phyloP scores from a whole-genome alignment of 2,888 invertebrate genomes.

The Blastobasis lacticolella region DNA sequence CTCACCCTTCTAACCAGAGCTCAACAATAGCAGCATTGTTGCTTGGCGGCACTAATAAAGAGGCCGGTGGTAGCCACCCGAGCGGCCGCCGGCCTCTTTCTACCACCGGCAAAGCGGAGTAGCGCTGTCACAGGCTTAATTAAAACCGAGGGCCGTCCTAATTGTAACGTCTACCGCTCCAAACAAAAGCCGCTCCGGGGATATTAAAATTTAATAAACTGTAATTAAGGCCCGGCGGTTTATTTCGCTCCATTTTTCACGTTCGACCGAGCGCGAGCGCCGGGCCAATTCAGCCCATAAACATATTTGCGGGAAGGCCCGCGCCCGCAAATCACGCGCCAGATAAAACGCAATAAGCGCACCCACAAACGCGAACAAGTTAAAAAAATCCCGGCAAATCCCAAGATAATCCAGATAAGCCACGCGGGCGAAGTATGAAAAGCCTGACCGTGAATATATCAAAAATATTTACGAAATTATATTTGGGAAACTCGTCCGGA shows the following conservation, averaged over 20 bases:
- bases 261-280: conserved; percentile 24
- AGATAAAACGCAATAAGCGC: conserved; percentile 57
- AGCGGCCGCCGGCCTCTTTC: not conserved
- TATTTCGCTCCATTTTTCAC: conserved; percentile 40
- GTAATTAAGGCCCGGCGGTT: conserved; percentile 34
- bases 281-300: conserved; percentile 17
- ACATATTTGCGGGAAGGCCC: conserved; percentile 44
- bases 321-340: conserved; percentile 42
- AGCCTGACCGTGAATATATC: conserved; percentile 70
- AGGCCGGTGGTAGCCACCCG: not conserved
- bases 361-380: conserved; percentile 57
- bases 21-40: no score
- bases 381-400: conserved; percentile 54
- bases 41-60: no score
- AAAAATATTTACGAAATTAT: conserved; percentile 64
- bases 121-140: conserved; percentile 30
- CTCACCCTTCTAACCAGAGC: no score
- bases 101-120: no score
- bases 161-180: conserved; percentile 34
- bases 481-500: conserved; percentile 47
- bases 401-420: conserved; percentile 69
- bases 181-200: conserved; percentile 36
- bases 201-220: conserved; percentile 58
- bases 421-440: conserved; percentile 63
- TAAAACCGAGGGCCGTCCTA: conserved; percentile 30